These are phyloP conservation scores for Cecropterus lyciades DNA, from an alignment of 1,140 invertebrate genomes.

Conservation along the genomic window DNA sequence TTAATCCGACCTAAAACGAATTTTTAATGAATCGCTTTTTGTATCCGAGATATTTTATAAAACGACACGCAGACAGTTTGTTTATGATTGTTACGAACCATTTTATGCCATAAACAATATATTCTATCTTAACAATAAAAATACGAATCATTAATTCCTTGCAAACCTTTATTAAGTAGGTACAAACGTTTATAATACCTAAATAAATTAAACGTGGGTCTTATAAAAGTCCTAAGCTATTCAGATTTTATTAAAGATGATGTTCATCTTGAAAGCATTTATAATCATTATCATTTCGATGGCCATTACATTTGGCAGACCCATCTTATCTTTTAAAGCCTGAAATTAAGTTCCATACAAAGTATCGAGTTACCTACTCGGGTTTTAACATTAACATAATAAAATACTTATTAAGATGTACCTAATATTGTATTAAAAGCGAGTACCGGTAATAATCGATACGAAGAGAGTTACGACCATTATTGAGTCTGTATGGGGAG, in stretches of 20 bases:
- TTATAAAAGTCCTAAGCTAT: conserved; percentile 6
- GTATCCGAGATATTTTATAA: neutral
- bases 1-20: conserved; percentile 25
- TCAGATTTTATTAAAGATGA: conserved; percentile 19
- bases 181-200: neutral
- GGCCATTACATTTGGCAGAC: conserved; percentile 33
- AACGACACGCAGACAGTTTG: neutral
- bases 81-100: neutral
- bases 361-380: conserved; percentile 48
- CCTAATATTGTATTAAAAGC: conserved; percentile 47
- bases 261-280: conserved; percentile 30
- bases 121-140: neutral
- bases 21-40: conserved; percentile 20
- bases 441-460: conserved; percentile 61
- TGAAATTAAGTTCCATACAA: conserved; percentile 42
- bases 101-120: too few relatives aligned
- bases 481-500: conserved; percentile 55
- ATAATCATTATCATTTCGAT: conserved; percentile 28
- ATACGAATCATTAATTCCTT: neutral
- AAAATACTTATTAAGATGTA: conserved; percentile 56
- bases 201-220: conserved; percentile 9
- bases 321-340: conserved; percentile 39
- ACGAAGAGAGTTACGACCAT: conserved; percentile 61
- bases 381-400: conserved; percentile 53
- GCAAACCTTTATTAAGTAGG: neutral